phyloP scores from a whole-genome alignment of 2,113 vertebrate species.

The Myotis yumanensis region DNA sequence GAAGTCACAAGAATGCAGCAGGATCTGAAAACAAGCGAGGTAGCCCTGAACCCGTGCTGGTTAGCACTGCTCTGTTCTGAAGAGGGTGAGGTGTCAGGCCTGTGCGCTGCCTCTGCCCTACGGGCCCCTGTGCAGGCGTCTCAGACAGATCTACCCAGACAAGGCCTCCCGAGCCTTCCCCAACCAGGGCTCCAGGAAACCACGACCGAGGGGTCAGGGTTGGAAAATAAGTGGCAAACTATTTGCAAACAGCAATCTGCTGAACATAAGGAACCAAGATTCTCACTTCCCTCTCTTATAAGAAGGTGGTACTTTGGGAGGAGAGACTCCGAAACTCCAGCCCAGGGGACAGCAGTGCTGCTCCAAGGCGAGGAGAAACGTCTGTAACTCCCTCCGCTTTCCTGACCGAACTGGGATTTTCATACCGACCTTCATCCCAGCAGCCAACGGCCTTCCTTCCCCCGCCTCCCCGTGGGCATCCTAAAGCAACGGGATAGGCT shows the following conservation, averaged over 20 bases:
- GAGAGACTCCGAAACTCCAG: neutral
- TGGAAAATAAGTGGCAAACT: neutral
- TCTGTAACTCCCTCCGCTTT: neutral
- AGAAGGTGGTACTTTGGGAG: neutral
- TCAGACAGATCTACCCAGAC: neutral
- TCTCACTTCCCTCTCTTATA: neutral
- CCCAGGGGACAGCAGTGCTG: neutral
- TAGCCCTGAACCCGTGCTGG: neutral
- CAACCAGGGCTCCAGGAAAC: neutral
- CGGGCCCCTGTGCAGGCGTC: neutral
- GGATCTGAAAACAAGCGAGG: neutral
- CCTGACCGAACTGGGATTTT: neutral
- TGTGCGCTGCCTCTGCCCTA: neutral
- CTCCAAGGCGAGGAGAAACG: neutral
- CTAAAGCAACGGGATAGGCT: neutral
- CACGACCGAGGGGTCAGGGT: neutral
- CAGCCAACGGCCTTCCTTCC: neutral
- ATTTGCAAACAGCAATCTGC: neutral
- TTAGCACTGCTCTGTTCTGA: neutral
- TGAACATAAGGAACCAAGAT: neutral
- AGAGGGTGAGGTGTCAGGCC: neutral
- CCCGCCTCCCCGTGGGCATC: neutral
- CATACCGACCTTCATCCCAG: neutral
- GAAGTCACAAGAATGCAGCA: neutral
- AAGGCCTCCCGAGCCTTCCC: neutral